Percentiles rank a stretch among this genome's conserved stretches.
These are phyloP conservation scores for Chironomus riparius DNA, from an alignment of 2,888 invertebrate genomes.

Conservation along the genomic window DNA sequence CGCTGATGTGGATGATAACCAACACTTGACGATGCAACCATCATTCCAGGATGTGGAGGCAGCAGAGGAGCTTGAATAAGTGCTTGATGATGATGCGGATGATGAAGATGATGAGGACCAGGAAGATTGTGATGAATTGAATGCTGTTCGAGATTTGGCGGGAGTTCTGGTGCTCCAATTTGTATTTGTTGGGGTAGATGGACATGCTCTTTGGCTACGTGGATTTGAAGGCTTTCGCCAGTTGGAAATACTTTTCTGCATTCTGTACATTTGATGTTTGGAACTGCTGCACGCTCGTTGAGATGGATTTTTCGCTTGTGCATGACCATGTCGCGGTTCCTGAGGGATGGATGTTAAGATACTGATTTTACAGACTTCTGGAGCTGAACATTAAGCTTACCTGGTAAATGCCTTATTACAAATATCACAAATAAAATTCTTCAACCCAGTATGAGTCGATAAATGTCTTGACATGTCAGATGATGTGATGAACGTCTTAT, in stretches of 20 bases:
- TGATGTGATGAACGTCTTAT: conserved; percentile 51
- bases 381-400: not conserved
- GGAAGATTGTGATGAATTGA: conserved; percentile 14
- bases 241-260: conserved; percentile 41
- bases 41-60: not conserved
- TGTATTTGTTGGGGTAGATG: conserved; percentile 31
- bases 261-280: conserved; percentile 40
- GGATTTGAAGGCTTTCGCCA: conserved; percentile 38
- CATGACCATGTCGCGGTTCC: conserved; percentile 48
- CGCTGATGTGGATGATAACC: conserved; percentile 8
- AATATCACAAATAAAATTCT: conserved; percentile 50
- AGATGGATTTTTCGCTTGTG: conserved; percentile 41
- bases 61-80: conserved; percentile 13
- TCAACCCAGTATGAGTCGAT: conserved; percentile 49
- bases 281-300: conserved; percentile 31
- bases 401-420: conserved; percentile 48
- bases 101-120: conserved; percentile 1
- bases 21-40: not conserved
- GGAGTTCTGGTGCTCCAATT: conserved; percentile 19
- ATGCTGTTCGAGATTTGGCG: conserved; percentile 22
- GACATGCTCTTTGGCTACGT: conserved; percentile 38
- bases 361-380: too few relatives aligned
- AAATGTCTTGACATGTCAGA: conserved; percentile 53
- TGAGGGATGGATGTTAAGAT: not conserved
- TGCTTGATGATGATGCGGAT: conserved; percentile 11